These are phyloP conservation scores for Drosophila percnosoma DNA, from an alignment of 2,888 invertebrate species.

Conservation along the genomic window DNA sequence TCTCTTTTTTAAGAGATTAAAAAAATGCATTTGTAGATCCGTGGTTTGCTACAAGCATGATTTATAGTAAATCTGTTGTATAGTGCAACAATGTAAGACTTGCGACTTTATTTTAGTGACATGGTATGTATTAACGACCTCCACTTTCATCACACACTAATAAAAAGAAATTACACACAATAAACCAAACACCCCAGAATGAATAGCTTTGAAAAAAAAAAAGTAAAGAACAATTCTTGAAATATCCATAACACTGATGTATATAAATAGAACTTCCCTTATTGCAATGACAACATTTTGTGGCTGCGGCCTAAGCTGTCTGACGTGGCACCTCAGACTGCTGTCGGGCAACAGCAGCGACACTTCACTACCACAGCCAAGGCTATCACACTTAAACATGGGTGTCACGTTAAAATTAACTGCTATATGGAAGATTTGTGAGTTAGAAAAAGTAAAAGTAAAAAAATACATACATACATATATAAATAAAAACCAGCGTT, in stretches of 20 bases:
- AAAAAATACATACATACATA: slow-evolving; percentile 9
- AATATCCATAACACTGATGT: slow-evolving; percentile 11
- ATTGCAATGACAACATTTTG: slow-evolving; percentile 50
- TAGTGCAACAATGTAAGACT: neutral
- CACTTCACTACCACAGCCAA: slow-evolving; percentile 28
- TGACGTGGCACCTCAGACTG: slow-evolving; percentile 3
- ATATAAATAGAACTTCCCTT: slow-evolving; percentile 14
- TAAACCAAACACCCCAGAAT: neutral
- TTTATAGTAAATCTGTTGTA: neutral
- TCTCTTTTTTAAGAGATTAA: neutral
- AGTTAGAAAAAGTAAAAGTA: slow-evolving; percentile 25
- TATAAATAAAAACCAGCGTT: slow-evolving; percentile 4
- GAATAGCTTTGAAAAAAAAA: neutral
- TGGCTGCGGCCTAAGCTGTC: slow-evolving; percentile 30
- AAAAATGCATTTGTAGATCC: neutral
- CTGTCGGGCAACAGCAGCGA: slow-evolving; percentile 25
- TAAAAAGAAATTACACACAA: neutral
- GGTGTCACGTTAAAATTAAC: slow-evolving; percentile 65
- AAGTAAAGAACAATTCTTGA: neutral
- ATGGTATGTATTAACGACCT: neutral
- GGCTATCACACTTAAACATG: slow-evolving; percentile 14
- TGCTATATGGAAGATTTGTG: slow-evolving; percentile 67
- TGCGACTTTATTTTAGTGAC: neutral
- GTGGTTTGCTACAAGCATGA: neutral
- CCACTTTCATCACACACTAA: neutral